phyloP scores from a whole-genome alignment of 2,888 invertebrate genomes.

The Campoplex nolae region DNA sequence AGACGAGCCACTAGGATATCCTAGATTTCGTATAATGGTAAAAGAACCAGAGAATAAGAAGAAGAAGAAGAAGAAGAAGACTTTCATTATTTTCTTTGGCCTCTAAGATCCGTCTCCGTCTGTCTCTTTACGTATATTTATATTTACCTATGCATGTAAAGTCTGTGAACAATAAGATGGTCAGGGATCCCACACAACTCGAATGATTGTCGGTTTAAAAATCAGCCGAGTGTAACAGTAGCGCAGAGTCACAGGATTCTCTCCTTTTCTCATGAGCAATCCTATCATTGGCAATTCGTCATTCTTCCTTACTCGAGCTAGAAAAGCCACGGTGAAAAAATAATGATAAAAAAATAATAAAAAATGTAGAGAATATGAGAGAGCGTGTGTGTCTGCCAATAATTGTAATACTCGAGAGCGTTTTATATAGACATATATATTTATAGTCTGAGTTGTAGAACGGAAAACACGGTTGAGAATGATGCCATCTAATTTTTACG shows the following conservation, averaged over 20 bases:
- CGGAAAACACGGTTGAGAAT: constrained; percentile 75
- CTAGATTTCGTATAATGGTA: constrained; percentile 28
- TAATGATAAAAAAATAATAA: too few relatives aligned
- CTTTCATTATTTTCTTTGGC: constrained; percentile 27
- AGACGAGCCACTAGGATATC: not conserved
- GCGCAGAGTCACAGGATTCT: constrained; percentile 68
- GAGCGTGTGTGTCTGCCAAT: constrained; percentile 10
- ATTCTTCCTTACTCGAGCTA: not conserved
- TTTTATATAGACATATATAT: constrained; percentile 33
- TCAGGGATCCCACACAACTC: constrained; percentile 81
- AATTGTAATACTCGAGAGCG: constrained; percentile 2
- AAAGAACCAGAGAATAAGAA: not conserved
- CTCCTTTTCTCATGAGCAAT: constrained; percentile 29
- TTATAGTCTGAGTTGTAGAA: constrained; percentile 8
- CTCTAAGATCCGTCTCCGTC: constrained; percentile 5
- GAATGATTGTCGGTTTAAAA: constrained; percentile 83
- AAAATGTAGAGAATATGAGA: not conserved
- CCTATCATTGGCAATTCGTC: constrained; percentile 37
- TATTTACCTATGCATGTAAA: constrained; percentile 59
- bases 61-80: not conserved
- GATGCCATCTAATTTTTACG: constrained; percentile 83
- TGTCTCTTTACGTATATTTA: constrained; percentile 1
- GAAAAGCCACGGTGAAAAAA: not conserved
- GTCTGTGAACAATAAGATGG: constrained; percentile 70
- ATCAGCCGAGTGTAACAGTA: constrained; percentile 82